A percentile compares a stretch with the other conserved stretches of the same genome.
phyloP scores from a whole-genome alignment of 2,113 vertebrate genomes.

The Trachemys scripta region DNA sequence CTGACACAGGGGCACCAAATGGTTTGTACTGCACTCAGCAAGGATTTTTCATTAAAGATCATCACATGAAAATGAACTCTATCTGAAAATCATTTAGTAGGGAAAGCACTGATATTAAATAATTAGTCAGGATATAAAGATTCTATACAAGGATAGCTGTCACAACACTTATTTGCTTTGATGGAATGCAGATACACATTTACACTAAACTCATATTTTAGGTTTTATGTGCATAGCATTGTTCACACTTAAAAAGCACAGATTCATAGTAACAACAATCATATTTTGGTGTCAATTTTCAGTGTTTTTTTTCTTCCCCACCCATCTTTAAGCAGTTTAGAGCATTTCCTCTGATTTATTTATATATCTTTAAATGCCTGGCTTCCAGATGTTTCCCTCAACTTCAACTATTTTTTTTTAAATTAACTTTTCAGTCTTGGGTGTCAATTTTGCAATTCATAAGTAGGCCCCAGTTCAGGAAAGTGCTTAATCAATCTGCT shows the following conservation, averaged over 20 bases:
- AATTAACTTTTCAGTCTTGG: not conserved
- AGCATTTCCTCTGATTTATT: not conserved
- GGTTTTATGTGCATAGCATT: not conserved
- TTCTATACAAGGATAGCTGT: not conserved
- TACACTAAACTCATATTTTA: not conserved
- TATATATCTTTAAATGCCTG: not conserved
- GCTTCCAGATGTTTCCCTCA: not conserved
- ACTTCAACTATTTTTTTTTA: not conserved
- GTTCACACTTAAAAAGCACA: not conserved
- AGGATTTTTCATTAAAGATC: constrained; percentile 83
- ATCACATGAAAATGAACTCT: constrained; percentile 72
- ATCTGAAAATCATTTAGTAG: constrained; percentile 62
- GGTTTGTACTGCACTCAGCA: constrained; percentile 77
- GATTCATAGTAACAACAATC: not conserved
- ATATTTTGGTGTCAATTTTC: not conserved
- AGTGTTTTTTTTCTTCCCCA: not conserved
- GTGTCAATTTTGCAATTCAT: not conserved
- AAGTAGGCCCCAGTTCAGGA: constrained; percentile 29
- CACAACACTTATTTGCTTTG: not conserved
- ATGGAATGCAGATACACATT: not conserved
- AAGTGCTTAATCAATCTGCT: not conserved
- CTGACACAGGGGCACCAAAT: constrained; percentile 83
- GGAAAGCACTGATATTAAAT: constrained; percentile 42
- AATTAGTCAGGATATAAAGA: constrained; percentile 2
- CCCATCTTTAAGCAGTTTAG: not conserved